These are phyloP conservation scores for Eulemur coronatus DNA, from an alignment of 2,797 vertebrate genomes.

Conservation along the genomic window DNA sequence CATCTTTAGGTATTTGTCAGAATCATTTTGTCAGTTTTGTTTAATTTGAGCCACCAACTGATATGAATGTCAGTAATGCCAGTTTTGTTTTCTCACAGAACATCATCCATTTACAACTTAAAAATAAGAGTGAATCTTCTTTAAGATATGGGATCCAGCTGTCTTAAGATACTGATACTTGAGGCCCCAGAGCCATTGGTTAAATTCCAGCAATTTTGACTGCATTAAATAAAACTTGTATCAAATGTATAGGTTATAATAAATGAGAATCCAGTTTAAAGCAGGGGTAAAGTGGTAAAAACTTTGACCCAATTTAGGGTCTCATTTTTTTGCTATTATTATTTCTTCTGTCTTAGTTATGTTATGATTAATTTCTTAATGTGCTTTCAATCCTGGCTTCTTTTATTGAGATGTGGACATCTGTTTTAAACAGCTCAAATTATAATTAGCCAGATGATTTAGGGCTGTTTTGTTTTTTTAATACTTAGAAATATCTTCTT, in stretches of 20 bases:
- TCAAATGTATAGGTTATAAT: slow-evolving; percentile 4
- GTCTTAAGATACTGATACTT: neutral
- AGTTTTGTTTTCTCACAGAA: slow-evolving; percentile 25
- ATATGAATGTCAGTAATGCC: slow-evolving; percentile 3
- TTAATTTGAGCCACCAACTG: slow-evolving; percentile 2
- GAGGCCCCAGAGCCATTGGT: neutral
- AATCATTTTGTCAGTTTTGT: slow-evolving; percentile 40
- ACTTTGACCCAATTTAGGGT: neutral
- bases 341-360: neutral
- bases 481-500: neutral
- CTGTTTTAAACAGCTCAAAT: neutral
- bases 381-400: neutral
- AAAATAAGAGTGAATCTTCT: slow-evolving; percentile 37
- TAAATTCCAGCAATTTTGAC: slow-evolving; percentile 17
- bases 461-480: neutral
- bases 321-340: neutral
- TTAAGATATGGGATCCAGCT: no score
- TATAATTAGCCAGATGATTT: neutral
- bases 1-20: slow-evolving; percentile 33
- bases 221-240: neutral
- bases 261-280: slow-evolving; percentile 21
- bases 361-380: slow-evolving; percentile 5
- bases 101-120: slow-evolving; percentile 15
- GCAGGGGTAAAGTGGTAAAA: neutral
- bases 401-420: neutral